A percentile compares a stretch with the other conserved stretches of the same genome.
Evolutionary conservation across 2,888 invertebrate species (phyloP).

Genomic region (Willowsia nigromaculata): DNA sequence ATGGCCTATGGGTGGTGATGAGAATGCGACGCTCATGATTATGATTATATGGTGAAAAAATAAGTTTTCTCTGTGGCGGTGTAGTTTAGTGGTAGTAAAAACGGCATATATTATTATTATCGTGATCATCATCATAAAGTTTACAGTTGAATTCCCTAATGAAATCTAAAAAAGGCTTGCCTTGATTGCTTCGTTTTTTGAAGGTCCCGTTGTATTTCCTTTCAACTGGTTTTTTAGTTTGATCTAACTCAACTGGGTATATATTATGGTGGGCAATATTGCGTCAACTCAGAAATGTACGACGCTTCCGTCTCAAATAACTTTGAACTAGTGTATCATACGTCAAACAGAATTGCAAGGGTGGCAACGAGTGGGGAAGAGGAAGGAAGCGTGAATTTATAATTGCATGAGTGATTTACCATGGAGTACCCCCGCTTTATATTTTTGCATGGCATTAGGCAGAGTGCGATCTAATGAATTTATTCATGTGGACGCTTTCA

Average conservation of each 20-base stretch:
- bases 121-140: slow-evolving; percentile 36
- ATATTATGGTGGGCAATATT: background rate
- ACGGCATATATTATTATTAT: slow-evolving; percentile 9
- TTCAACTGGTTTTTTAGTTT: background rate
- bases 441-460: background rate
- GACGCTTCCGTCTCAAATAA: background rate
- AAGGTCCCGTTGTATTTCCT: background rate
- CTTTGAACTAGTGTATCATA: background rate
- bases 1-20: background rate
- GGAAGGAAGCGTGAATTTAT: slow-evolving; percentile 59
- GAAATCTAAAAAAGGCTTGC: slow-evolving; percentile 36
- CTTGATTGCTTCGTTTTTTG: background rate
- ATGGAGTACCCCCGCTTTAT: background rate
- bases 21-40: background rate
- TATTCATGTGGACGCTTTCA: slow-evolving; percentile 50
- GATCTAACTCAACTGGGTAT: background rate
- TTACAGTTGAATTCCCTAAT: slow-evolving; percentile 47
- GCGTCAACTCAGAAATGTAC: background rate
- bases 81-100: background rate
- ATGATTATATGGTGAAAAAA: background rate
- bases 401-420: slow-evolving; percentile 40
- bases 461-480: slow-evolving; percentile 39
- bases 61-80: background rate
- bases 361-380: background rate
- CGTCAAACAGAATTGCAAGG: slow-evolving; percentile 9